These are phyloP conservation scores for Strix uralensis DNA, from an alignment of 2,113 vertebrate genomes.

Conservation along the genomic window DNA sequence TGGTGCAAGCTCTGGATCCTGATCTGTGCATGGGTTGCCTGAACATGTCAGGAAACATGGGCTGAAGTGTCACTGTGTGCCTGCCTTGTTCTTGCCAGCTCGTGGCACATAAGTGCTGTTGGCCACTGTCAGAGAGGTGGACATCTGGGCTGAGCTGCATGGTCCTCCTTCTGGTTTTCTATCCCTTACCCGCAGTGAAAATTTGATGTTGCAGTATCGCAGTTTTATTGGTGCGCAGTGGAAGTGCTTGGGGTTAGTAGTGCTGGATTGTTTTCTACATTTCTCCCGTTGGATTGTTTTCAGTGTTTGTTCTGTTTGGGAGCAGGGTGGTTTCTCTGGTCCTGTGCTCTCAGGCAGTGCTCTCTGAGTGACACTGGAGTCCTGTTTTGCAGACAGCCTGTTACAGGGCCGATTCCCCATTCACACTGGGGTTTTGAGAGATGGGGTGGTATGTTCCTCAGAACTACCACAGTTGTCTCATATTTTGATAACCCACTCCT, in stretches of 20 bases:
- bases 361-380: background rate
- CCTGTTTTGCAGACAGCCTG: background rate
- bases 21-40: background rate
- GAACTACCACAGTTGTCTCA: background rate
- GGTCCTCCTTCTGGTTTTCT: background rate
- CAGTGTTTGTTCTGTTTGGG: background rate
- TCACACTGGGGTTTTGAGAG: background rate
- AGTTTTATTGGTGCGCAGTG: fast-evolving
- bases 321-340: background rate
- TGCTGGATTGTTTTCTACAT: background rate
- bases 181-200: background rate
- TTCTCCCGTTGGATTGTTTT: background rate
- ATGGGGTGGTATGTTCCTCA: background rate
- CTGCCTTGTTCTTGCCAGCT: background rate
- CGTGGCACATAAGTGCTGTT: background rate
- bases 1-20: background rate
- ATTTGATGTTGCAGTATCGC: background rate
- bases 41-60: background rate
- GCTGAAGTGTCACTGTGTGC: background rate
- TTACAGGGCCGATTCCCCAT: background rate
- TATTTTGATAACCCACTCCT: background rate
- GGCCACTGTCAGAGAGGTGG: background rate
- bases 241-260: background rate
- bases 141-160: background rate
- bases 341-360: fast-evolving